Percentiles rank a stretch among this genome's conserved stretches.
phyloP scores from a whole-genome alignment of 2,888 invertebrate species.

The Phortica okadai region DNA sequence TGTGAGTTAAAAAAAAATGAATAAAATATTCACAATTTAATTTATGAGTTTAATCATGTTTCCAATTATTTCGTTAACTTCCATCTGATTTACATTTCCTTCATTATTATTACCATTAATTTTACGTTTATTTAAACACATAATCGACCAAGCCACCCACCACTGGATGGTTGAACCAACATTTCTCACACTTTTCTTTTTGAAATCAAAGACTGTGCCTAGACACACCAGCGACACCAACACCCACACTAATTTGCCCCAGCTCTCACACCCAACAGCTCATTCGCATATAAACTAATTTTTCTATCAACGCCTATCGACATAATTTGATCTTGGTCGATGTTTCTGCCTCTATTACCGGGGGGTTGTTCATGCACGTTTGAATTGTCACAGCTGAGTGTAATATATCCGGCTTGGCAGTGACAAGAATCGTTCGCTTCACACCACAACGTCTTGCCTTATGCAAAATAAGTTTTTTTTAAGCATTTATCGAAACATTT shows the following conservation, averaged over 20 bases:
- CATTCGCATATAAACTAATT: background rate
- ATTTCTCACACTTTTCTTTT: too few species aligned
- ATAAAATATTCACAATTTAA: too few species aligned
- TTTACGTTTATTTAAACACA: too few species aligned
- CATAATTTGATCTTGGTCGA: constrained; percentile 11
- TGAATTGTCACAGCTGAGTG: background rate
- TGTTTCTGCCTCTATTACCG: background rate
- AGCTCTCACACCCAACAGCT: background rate
- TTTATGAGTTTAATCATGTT: too few species aligned
- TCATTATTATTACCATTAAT: too few species aligned
- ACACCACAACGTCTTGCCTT: background rate
- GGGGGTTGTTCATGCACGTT: background rate
- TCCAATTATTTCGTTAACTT: too few species aligned
- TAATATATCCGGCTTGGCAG: background rate
- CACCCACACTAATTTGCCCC: background rate
- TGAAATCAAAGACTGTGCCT: too few species aligned
- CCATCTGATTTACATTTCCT: too few species aligned
- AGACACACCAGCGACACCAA: background rate
- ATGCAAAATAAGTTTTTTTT: constrained; percentile 12
- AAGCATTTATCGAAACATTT: background rate
- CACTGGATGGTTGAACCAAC: too few species aligned
- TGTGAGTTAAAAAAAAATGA: too few species aligned
- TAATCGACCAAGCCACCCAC: too few species aligned
- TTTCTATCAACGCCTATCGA: constrained; percentile 18
- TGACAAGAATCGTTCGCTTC: too few species aligned